Evolutionary conservation across 2,797 vertebrate species (phyloP).

Genomic region (Fratercula arctica): DNA sequence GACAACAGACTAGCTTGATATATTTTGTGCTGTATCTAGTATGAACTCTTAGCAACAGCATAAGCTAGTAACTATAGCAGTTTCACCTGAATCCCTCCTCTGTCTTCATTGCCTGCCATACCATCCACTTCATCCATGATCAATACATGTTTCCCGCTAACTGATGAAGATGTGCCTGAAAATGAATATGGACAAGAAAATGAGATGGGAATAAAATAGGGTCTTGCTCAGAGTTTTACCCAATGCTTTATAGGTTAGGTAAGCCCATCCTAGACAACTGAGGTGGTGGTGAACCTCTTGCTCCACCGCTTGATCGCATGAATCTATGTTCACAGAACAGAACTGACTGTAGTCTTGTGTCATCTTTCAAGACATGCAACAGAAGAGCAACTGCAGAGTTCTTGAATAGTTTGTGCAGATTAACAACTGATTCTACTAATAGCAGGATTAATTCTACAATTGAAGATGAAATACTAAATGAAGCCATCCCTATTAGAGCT

Average conservation of each 20-base stretch:
- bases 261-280: background rate
- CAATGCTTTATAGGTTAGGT: background rate
- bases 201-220: constrained; percentile 17
- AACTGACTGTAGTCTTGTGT: background rate
- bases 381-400: background rate
- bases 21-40: background rate
- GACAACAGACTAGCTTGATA: background rate
- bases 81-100: constrained; percentile 94
- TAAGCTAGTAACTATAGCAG: background rate
- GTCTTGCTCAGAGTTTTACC: background rate
- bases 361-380: background rate
- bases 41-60: background rate
- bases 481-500: background rate
- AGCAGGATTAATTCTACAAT: background rate
- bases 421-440: background rate
- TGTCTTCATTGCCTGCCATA: constrained; percentile 97
- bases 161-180: constrained; percentile 83
- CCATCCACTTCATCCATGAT: constrained; percentile 99
- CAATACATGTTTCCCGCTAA: constrained; percentile 88
- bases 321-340: background rate
- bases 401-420: background rate
- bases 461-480: background rate
- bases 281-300: background rate
- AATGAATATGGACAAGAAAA: constrained; percentile 42
- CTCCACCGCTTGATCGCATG: background rate